Conservation (phyloP, 2,888 invertebrate species). For the Drosophila recens region DNA sequence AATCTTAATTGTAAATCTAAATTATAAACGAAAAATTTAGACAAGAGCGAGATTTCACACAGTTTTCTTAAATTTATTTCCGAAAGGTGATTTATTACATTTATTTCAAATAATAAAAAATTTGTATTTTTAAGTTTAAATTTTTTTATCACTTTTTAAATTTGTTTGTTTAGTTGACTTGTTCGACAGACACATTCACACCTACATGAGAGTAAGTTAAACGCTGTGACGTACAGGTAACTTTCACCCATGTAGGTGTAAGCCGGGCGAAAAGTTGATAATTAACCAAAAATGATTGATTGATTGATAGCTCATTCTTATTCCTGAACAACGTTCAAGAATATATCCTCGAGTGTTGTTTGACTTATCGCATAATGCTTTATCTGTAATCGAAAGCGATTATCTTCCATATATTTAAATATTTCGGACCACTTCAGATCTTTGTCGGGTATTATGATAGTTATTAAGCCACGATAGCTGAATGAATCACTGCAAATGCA, state of each 20-base stretch:
- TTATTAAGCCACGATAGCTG: conserved; percentile 88
- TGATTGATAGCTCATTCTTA: not conserved
- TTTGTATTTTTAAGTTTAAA: too few species aligned
- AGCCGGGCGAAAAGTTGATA: conserved; percentile 1
- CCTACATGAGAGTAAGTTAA: conserved; percentile 6
- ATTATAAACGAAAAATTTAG: too few species aligned
- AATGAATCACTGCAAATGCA: conserved; percentile 86
- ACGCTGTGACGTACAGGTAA: not conserved
- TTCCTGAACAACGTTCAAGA: conserved; percentile 87
- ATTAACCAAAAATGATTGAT: not conserved
- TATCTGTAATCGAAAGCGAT: conserved; percentile 86
- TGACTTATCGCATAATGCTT: conserved; percentile 92
- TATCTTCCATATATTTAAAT: conserved; percentile 89
- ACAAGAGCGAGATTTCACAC: too few species aligned
- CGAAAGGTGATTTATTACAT: too few species aligned
- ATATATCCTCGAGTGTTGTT: conserved; percentile 92
- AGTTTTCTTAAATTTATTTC: too few species aligned
- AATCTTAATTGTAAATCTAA: too few species aligned
- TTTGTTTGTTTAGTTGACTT: not conserved
- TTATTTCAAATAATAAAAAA: too few species aligned
- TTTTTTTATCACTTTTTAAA: not conserved
- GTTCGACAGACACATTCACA: not conserved
- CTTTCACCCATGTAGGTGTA: conserved; percentile 7
- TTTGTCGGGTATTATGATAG: conserved; percentile 87
- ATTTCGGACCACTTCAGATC: conserved; percentile 88